These are phyloP conservation scores for Catotricha subobsoleta DNA, from an alignment of 2,888 invertebrate species.

Conservation along the genomic window DNA sequence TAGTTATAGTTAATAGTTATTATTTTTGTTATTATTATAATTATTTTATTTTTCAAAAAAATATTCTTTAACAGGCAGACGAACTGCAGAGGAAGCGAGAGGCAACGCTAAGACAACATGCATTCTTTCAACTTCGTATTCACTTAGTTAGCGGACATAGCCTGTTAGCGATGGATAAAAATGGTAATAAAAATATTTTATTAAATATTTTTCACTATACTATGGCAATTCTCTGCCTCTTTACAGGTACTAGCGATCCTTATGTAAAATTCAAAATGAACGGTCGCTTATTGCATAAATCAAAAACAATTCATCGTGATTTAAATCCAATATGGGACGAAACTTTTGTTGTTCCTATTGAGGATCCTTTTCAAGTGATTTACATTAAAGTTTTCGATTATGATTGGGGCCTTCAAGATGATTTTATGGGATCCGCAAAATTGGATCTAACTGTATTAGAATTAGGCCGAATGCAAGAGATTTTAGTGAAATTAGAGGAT, in stretches of 20 bases:
- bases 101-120: conserved; percentile 59
- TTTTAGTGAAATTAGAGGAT: conserved; percentile 64
- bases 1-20: too few relatives aligned
- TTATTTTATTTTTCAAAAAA: too few relatives aligned
- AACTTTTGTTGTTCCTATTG: conserved; percentile 76
- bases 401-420: conserved; percentile 92
- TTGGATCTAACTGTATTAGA: conserved; percentile 73
- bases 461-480: conserved; percentile 54
- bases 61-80: conserved; percentile 50
- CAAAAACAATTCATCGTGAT: conserved; percentile 82
- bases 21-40: neutral
- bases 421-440: conserved; percentile 88
- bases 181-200: too few relatives aligned
- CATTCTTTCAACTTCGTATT: conserved; percentile 81
- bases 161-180: conserved; percentile 85
- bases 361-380: conserved; percentile 74
- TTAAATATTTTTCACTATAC: too few relatives aligned
- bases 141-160: conserved; percentile 77
- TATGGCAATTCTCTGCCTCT: neutral
- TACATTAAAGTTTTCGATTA: conserved; percentile 90
- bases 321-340: conserved; percentile 98
- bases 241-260: conserved; percentile 81
- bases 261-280: conserved; percentile 91
- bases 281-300: conserved; percentile 78
- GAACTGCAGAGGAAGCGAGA: conserved; percentile 53